phyloP scores from a whole-genome alignment of 2,888 invertebrate species.

The Sericinus montela region DNA sequence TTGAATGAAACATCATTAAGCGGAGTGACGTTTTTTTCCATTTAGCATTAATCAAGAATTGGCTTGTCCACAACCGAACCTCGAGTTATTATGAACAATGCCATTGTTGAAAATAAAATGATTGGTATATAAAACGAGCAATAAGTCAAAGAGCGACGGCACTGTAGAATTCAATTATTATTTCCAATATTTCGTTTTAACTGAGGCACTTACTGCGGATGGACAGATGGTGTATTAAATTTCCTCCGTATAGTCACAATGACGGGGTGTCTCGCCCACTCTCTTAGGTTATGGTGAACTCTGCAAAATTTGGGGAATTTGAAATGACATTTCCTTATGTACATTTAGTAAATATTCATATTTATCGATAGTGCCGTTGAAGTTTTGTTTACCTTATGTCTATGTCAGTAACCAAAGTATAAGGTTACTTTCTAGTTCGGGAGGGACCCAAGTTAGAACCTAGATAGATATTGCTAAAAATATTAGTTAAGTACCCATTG shows the following conservation, averaged over 20 bases:
- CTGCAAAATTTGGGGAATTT: slow-evolving; percentile 19
- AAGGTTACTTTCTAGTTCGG: no score
- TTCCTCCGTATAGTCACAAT: slow-evolving; percentile 36
- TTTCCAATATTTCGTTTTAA: slow-evolving; percentile 36
- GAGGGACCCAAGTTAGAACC: no score
- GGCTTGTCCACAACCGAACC: background rate
- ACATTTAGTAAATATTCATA: no score
- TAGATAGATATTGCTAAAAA: no score
- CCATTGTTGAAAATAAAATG: slow-evolving; percentile 8
- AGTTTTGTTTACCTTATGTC: no score
- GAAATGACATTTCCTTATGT: no score
- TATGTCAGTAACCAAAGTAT: no score
- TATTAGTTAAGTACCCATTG: no score
- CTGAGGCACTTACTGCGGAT: slow-evolving; percentile 30
- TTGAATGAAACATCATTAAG: background rate
- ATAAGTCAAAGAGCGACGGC: slow-evolving; percentile 28
- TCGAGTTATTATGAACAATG: slow-evolving; percentile 5
- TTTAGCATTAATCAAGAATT: background rate
- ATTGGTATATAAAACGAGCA: slow-evolving; percentile 18
- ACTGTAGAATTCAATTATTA: slow-evolving; percentile 33
- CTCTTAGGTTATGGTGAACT: slow-evolving; percentile 10
- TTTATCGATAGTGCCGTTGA: no score
- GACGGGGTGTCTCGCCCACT: slow-evolving; percentile 27
- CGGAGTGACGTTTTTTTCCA: background rate
- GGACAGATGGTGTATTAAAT: slow-evolving; percentile 48